Base-by-base conservation (phyloP, 92 coral and sea anemone genomes). In the Porites evermanni region DNA sequence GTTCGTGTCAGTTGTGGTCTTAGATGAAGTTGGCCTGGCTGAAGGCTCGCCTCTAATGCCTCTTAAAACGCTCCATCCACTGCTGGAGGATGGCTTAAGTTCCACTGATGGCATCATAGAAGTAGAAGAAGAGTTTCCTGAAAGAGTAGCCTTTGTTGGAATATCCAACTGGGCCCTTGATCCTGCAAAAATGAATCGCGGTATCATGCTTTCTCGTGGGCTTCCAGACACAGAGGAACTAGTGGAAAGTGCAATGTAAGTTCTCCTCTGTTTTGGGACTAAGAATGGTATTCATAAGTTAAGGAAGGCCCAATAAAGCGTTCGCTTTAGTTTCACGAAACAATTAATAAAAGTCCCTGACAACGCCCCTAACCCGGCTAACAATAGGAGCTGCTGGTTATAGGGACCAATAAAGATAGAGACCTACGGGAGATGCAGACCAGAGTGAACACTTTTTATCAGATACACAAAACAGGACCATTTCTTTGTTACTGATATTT, bases 111-210 rank as follows among this genome's bases (percentile, higher is more conserved):
- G 73, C 86, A 76, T 84, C 81, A 66, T 89, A 12, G 38, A 84
- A 59, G 88, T 90, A n/a, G 94, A 91, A 60, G 92, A 92, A 53
- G 88, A 87, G 60, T 61, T 14, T 75, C 72, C 84, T 0, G 87
- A 84, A 18, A 85, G 94, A 44, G 98, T 95, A 64, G 98, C 95
- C 38, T 95, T 95, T 72, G 93, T 95, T 67, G 98, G 98, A 17
- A 87, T 95, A 29, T 95, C 98, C 2, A 95, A 95, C 90, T 95
- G 98, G 98, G 96, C 94, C 9, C 91, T 94, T 44, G 98, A 94
- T 70, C 95, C 98, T 14, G 98, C 95, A 19, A 92, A 94, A 72
- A 94, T 92, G 95, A 92, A 92, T 84, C 95, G 98, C n/a, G 95
- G 93, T 17, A 86, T 92, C 64, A 88, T 92, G 98, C 74, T 94